Evolutionary conservation across 2,888 invertebrate genomes (phyloP).

Genomic region (Nymphalis polychloros): DNA sequence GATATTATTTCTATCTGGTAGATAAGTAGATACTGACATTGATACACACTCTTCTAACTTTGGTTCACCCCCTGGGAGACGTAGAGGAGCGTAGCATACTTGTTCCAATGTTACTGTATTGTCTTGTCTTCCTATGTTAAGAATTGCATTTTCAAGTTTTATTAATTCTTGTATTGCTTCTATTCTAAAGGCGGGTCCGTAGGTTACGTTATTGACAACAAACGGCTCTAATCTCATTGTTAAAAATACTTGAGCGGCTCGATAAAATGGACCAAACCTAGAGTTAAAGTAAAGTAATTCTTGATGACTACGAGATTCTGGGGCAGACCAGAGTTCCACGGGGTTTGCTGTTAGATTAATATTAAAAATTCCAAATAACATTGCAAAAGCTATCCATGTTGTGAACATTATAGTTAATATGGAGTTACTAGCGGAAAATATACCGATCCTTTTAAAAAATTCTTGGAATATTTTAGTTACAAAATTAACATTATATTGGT

Average conservation of each 20-base stretch:
- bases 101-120: constrained; percentile 71
- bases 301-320: constrained; percentile 87
- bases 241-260: constrained; percentile 94
- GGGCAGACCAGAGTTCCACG: constrained; percentile 95
- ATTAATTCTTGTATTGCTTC: constrained; percentile 88
- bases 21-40: constrained; percentile 91
- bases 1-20: constrained; percentile 82
- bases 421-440: constrained; percentile 86
- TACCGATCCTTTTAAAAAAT: constrained; percentile 61
- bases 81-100: constrained; percentile 93
- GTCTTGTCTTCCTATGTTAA: constrained; percentile 81
- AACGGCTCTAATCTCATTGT: constrained; percentile 80
- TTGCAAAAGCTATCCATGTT: constrained; percentile 80
- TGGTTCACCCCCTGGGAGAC: constrained; percentile 81
- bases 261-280: constrained; percentile 93
- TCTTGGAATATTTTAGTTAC: constrained; percentile 56
- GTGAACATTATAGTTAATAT: constrained; percentile 83
- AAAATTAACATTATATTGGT: constrained; percentile 44
- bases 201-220: constrained; percentile 70
- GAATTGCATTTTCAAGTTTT: constrained; percentile 85
- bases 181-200: constrained; percentile 90
- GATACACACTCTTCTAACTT: constrained; percentile 86
- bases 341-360: constrained; percentile 92
- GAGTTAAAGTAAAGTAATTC: constrained; percentile 94
- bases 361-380: constrained; percentile 85